phyloP scores from a whole-genome alignment of 2,797 vertebrate genomes.

The Telmatherina bonti region DNA sequence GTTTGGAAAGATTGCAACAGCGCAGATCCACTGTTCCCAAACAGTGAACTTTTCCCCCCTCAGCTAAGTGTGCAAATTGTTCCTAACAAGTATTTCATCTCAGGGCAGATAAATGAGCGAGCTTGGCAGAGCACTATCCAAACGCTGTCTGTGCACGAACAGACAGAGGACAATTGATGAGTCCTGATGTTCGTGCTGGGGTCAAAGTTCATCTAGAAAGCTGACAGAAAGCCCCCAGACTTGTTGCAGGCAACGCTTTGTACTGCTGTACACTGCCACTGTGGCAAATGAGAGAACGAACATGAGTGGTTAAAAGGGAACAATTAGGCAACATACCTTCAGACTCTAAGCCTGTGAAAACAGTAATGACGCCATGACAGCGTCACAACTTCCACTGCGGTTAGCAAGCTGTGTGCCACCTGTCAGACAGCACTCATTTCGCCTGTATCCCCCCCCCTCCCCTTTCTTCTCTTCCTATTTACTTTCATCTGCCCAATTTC shows the following conservation, averaged over 20 bases:
- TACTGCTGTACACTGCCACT: slow-evolving; percentile 7
- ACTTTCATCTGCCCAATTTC: slow-evolving; percentile 56
- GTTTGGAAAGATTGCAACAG: slow-evolving; percentile 42
- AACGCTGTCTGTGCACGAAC: slow-evolving; percentile 40
- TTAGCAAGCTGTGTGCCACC: slow-evolving; percentile 74
- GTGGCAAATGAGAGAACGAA: slow-evolving; percentile 21
- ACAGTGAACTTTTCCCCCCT: slow-evolving; percentile 39
- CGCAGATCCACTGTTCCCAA: slow-evolving; percentile 52
- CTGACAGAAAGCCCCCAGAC: slow-evolving; percentile 22
- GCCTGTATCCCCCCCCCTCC: slow-evolving; percentile 24
- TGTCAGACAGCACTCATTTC: slow-evolving; percentile 56
- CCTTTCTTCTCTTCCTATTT: slow-evolving; percentile 38
- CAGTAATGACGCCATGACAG: slow-evolving; percentile 59
- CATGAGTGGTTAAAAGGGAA: slow-evolving; percentile 42
- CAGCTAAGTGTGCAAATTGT: slow-evolving; percentile 54
- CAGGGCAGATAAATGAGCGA: slow-evolving; percentile 54
- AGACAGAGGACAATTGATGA: slow-evolving; percentile 19
- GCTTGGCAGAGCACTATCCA: slow-evolving; percentile 42
- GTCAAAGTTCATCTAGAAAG: slow-evolving; percentile 54
- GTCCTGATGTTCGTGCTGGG: neutral
- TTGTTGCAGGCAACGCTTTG: neutral
- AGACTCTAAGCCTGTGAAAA: slow-evolving; percentile 53
- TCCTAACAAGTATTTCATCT: slow-evolving; percentile 65
- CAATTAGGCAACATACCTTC: slow-evolving; percentile 58
- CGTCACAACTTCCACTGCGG: slow-evolving; percentile 77